phyloP scores from a whole-genome alignment of 23 tunicate genomes.

The Clavelina lepadiformis region DNA sequence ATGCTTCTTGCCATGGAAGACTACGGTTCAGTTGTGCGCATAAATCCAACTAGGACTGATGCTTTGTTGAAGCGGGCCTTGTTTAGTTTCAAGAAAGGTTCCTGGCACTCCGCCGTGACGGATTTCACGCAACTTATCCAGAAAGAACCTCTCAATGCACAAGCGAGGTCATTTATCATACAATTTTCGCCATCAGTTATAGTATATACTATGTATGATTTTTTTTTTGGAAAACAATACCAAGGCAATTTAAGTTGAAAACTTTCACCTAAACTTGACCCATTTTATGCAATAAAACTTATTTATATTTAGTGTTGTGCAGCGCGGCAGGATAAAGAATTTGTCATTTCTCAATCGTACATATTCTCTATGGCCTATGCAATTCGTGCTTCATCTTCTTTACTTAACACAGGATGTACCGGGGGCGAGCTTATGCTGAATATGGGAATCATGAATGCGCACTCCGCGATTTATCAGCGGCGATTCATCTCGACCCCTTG shows the following conservation, averaged over 20 bases:
- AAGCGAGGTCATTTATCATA: conserved; percentile 55
- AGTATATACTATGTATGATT: not conserved
- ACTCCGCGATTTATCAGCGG: conserved; percentile 79
- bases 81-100: conserved; percentile 40
- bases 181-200: not conserved
- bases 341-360: no score
- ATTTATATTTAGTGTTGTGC: no score
- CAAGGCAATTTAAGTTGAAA: no score
- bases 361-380: no score
- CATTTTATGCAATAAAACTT: no score
- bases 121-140: conserved; percentile 71
- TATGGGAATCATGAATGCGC: conserved; percentile 53
- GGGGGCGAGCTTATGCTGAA: conserved; percentile 72
- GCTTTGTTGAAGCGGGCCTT: conserved; percentile 65
- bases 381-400: no score
- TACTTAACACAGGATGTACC: conserved; percentile 44
- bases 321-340: no score
- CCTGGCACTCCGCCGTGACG: conserved; percentile 64
- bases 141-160: conserved; percentile 59
- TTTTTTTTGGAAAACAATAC: no score
- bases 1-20: conserved; percentile 96
- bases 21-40: conserved; percentile 51
- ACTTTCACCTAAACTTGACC: no score
- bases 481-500: conserved; percentile 78
- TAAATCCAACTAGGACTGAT: conserved; percentile 68